A percentile compares a stretch with the other conserved stretches of the same genome.
These are phyloP conservation scores for Alligator sinensis DNA, from an alignment of 2,113 vertebrate species.

Conservation along the genomic window DNA sequence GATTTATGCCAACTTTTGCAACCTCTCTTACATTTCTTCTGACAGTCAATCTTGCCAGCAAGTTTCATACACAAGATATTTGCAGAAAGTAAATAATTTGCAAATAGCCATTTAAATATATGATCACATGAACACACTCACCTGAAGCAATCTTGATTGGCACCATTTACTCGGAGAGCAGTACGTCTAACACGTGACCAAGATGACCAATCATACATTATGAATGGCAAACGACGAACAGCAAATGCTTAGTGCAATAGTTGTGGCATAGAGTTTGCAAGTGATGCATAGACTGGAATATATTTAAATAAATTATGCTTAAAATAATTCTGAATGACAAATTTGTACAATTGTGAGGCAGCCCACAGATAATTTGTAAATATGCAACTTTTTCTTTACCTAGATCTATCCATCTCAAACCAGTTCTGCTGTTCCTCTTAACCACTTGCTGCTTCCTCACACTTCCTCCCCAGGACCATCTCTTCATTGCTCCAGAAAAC, in stretches of 20 bases:
- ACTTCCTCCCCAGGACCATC: neutral
- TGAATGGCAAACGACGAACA: neutral
- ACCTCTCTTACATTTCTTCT: neutral
- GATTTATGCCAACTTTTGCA: neutral
- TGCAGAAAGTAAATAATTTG: neutral
- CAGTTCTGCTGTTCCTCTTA: neutral
- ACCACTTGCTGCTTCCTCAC: neutral
- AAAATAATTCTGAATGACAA: slow-evolving; percentile 37
- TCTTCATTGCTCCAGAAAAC: neutral
- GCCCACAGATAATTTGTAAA: neutral
- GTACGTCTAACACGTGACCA: neutral
- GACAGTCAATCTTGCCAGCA: neutral
- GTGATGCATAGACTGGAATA: neutral
- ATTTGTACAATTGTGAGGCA: neutral
- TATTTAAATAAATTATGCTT: slow-evolving; percentile 47
- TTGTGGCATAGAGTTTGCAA: neutral
- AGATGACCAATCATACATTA: neutral
- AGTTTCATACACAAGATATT: neutral
- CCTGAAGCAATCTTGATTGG: neutral
- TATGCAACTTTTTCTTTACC: neutral
- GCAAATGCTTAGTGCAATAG: neutral
- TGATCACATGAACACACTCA: neutral
- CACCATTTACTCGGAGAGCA: neutral
- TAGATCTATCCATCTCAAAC: neutral
- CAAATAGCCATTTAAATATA: slow-evolving; percentile 13